Percentiles rank a stretch among this genome's conserved stretches.
phyloP scores from a whole-genome alignment of 1,140 invertebrate genomes.

The Aricia agestis region DNA sequence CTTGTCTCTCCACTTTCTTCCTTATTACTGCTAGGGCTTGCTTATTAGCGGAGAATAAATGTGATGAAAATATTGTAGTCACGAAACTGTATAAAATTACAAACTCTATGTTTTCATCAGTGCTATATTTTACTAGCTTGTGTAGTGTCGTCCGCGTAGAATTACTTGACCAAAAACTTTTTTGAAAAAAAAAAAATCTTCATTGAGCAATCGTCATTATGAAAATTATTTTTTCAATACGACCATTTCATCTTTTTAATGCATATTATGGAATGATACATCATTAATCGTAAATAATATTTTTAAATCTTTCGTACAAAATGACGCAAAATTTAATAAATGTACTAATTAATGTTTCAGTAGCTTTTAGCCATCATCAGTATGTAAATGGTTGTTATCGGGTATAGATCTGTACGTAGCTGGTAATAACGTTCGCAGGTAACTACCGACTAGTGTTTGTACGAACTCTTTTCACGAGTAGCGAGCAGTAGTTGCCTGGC shows the following conservation, averaged over 20 bases:
- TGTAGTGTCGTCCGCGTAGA: no score
- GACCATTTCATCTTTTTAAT: no score
- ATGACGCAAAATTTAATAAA: no score
- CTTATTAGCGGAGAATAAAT: neutral
- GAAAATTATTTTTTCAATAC: no score
- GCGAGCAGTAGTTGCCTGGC: neutral
- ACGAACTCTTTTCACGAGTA: neutral
- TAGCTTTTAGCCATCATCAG: neutral
- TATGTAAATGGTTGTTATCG: neutral
- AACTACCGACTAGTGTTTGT: neutral
- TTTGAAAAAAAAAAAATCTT: no score
- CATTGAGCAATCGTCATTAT: no score
- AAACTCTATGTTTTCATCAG: no score
- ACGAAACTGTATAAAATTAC: neutral
- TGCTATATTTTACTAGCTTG: no score
- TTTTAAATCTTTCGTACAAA: no score
- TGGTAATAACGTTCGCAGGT: constrained; percentile 1
- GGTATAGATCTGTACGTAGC: neutral
- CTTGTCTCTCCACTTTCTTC: neutral
- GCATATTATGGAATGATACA: no score
- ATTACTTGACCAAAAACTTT: no score
- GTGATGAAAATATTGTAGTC: neutral
- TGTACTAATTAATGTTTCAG: neutral
- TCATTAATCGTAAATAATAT: no score
- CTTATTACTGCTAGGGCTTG: neutral